Conservation (phyloP, 2,113 vertebrate genomes). For the Corythaixoides concolor region DNA sequence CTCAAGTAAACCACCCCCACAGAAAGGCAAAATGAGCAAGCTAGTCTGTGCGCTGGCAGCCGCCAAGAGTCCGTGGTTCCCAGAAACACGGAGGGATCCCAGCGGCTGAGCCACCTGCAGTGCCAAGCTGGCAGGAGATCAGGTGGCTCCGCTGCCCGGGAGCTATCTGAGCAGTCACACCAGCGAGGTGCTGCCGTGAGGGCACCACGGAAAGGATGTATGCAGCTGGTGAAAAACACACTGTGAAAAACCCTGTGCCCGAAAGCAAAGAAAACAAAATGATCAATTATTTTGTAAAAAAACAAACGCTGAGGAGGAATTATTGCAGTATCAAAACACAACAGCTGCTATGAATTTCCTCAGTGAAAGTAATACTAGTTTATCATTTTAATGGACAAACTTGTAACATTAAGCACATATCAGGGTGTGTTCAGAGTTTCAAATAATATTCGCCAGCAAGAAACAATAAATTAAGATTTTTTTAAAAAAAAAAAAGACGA, state of each 20-base stretch:
- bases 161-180: not conserved
- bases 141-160: not conserved
- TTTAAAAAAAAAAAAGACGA: not conserved
- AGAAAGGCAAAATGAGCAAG: not conserved
- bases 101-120: too few species aligned
- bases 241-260: too few species aligned
- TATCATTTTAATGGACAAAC: not conserved
- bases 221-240: rapidly evolving
- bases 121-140: not conserved
- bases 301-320: not conserved
- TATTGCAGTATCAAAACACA: not conserved
- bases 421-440: not conserved
- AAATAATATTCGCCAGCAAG: not conserved
- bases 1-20: not conserved
- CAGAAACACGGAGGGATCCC: not conserved
- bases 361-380: not conserved
- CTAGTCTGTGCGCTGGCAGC: rapidly evolving
- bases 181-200: not conserved
- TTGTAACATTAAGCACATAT: not conserved
- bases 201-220: rapidly evolving
- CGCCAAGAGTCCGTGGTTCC: rapidly evolving
- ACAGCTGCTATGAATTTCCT: not conserved
- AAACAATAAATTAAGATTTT: not conserved
- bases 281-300: not conserved
- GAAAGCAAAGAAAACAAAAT: not conserved